Base-by-base conservation (phyloP, 1,140 invertebrate genomes). In the Ceratoteleas bidentatus region DNA sequence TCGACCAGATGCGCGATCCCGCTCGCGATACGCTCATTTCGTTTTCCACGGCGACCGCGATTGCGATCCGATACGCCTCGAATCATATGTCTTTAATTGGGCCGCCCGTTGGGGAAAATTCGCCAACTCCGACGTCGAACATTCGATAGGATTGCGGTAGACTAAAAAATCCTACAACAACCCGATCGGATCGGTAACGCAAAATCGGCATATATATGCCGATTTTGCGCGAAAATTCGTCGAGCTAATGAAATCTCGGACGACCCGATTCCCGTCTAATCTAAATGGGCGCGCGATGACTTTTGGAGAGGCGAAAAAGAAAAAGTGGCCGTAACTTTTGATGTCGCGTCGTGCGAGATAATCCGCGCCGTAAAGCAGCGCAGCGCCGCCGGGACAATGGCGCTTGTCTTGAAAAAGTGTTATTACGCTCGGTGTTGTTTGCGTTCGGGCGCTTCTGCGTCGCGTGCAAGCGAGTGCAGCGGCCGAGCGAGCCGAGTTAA, bases 61-160 rank as follows among this genome's bases (percentile, higher is more conserved):
- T 11, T 11, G 8, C 2, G 8, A 8, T 11, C 38, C 4, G 1
- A 70, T 50, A 50, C 14, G 34, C 38, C 38, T 11, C 38, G 24
- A 64, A 62, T 36, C 40, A 16, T 62, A 69, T 69, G 68, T 50
- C 58, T 77, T 57, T 77, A 77, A 77, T 70, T 77, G 65, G 74
- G 32, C 40, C 40, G 40, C 9, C 40, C 40, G 40, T n/a, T 10
- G n/a, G 40, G 9, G 8, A 43, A n/a, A 43, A 10, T 43, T n/a
- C 40, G 40, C n/a, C 40, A 9, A 43, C 40, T 6, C 8, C 40
- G n/a, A 43, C 9, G 9, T 9, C 40, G 40, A 6, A 1, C 38
- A 64, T 60, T 24, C 24, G 24, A 24, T 24, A 24, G 24, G 24
- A 4, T 24, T 24, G 4, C 24, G 1, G 24, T 1, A 1, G 24